These are phyloP conservation scores for Carassius auratus DNA, from an alignment of 2,113 vertebrate genomes.

Conservation along the genomic window DNA sequence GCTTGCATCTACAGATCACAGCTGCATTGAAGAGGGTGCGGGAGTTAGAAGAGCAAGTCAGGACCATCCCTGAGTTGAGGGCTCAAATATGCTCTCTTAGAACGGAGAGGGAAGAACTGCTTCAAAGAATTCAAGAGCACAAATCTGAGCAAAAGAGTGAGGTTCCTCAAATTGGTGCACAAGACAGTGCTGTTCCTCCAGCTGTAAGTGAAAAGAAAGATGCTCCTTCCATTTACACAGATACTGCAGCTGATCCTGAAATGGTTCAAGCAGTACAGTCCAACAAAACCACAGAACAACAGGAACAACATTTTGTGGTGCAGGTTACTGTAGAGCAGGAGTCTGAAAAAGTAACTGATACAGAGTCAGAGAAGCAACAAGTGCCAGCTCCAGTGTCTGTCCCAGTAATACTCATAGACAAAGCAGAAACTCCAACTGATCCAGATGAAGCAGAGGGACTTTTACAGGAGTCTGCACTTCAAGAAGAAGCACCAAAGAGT, in stretches of 20 bases:
- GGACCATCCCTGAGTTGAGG: constrained; percentile 76
- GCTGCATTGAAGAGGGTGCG: constrained; percentile 72
- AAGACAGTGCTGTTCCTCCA: constrained; percentile 19
- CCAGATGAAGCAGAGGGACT: constrained; percentile 59
- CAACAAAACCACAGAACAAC: constrained; percentile 49
- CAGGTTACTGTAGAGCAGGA: constrained; percentile 46
- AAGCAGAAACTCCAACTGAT: constrained; percentile 56
- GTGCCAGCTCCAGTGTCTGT: constrained; percentile 31
- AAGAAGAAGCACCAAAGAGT: constrained; percentile 55
- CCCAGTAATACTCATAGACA: constrained; percentile 55
- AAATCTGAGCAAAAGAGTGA: constrained; percentile 46
- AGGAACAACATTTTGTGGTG: constrained; percentile 41
- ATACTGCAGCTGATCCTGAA: constrained; percentile 10
- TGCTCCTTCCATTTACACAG: neutral
- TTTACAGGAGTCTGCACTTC: constrained; percentile 46
- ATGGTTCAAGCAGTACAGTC: constrained; percentile 37
- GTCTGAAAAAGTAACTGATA: constrained; percentile 40
- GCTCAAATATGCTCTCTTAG: constrained; percentile 73
- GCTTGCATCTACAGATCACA: constrained; percentile 75
- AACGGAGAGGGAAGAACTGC: constrained; percentile 68
- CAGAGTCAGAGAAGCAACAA: constrained; percentile 9
- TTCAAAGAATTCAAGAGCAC: constrained; percentile 67
- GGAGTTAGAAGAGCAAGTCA: constrained; percentile 74
- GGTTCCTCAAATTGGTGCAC: constrained; percentile 39
- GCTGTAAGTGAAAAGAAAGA: constrained; percentile 28